These are phyloP conservation scores for Apeira syringaria DNA, from an alignment of 2,888 invertebrate genomes.

Conservation along the genomic window DNA sequence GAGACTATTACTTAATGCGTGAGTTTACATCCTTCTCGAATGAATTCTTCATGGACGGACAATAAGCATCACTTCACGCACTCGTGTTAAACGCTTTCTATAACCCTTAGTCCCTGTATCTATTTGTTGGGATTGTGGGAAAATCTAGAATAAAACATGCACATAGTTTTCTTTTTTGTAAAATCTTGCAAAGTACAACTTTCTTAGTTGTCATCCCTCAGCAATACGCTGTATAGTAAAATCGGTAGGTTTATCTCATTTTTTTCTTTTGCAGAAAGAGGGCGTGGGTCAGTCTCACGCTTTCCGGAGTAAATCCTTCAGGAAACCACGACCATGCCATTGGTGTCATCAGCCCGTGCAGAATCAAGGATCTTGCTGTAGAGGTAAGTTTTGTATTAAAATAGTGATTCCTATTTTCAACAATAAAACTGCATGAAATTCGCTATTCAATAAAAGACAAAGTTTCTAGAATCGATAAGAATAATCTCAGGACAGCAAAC, in stretches of 20 bases:
- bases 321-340: constrained; percentile 90
- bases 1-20: constrained; percentile 13
- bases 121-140: constrained; percentile 46
- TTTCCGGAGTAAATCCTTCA: constrained; percentile 89
- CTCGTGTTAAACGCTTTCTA: constrained; percentile 49
- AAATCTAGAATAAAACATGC: constrained; percentile 30
- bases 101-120: constrained; percentile 33
- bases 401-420: no score
- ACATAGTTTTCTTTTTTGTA: no score
- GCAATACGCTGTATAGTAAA: no score
- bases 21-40: constrained; percentile 32
- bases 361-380: constrained; percentile 89
- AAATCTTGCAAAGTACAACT: no score
- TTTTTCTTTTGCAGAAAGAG: constrained; percentile 85
- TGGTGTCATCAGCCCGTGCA: constrained; percentile 91
- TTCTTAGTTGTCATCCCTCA: no score
- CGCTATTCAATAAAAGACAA: no score
- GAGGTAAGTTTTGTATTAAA: constrained; percentile 83
- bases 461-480: no score
- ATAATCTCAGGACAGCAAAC: no score
- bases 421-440: no score
- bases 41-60: constrained; percentile 37
- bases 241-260: no score
- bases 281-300: constrained; percentile 87
- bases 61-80: constrained; percentile 52